These are phyloP conservation scores for Folsomia candida DNA, from an alignment of 2,888 invertebrate species.

Conservation along the genomic window DNA sequence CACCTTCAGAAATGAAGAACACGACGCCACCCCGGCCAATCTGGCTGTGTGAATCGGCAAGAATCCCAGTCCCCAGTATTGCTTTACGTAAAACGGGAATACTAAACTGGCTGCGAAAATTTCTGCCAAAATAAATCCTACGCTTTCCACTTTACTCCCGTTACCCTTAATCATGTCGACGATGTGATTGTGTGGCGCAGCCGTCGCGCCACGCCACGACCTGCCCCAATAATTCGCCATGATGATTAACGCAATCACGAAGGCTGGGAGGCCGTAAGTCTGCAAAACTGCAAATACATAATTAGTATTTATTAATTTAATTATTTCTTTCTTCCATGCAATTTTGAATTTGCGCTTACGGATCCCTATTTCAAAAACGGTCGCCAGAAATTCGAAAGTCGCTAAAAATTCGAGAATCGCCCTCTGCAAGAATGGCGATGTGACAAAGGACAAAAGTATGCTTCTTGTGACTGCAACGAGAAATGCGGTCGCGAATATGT, in stretches of 20 bases:
- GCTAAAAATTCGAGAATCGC: neutral
- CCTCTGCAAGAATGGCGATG: neutral
- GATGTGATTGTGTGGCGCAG: neutral
- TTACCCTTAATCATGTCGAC: neutral
- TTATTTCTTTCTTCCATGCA: too few relatives aligned
- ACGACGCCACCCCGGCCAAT: too few relatives aligned
- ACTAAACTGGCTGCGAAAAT: neutral
- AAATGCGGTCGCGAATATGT: neutral
- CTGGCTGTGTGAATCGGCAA: neutral
- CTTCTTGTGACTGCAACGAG: neutral
- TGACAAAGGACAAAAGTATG: neutral
- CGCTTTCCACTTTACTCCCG: neutral
- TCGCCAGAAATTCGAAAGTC: conserved; percentile 8
- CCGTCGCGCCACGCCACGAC: neutral
- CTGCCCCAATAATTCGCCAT: conserved; percentile 6
- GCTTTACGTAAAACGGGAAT: neutral
- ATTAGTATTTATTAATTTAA: too few relatives aligned
- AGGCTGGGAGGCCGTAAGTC: neutral
- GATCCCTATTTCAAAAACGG: conserved; percentile 1
- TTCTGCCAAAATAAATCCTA: neutral
- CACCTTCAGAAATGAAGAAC: too few relatives aligned
- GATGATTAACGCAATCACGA: neutral
- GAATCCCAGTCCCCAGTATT: conserved; percentile 1
- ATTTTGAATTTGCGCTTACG: too few relatives aligned
- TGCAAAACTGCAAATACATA: conserved; percentile 7